phyloP scores from a whole-genome alignment of 2,888 invertebrate genomes.

The Cerastoderma edule region DNA sequence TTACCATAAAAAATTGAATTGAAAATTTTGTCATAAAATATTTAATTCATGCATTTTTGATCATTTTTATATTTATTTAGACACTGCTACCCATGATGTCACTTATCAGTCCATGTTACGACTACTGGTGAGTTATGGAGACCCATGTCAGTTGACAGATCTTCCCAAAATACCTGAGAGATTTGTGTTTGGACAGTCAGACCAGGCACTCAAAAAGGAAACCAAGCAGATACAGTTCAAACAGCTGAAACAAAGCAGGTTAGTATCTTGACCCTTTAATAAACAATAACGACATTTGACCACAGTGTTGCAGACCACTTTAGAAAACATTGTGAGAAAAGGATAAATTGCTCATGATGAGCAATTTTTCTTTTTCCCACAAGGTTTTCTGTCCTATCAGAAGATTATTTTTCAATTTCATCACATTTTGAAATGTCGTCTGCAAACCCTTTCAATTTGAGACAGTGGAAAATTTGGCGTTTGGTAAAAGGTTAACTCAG shows the following conservation, averaged over 20 bases:
- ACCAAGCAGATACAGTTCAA: slow-evolving; percentile 79
- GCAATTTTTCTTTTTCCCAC: too few relatives aligned
- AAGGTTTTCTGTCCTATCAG: neutral
- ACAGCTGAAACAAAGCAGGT: slow-evolving; percentile 60
- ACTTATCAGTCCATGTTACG: slow-evolving; percentile 72
- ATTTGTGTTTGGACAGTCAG: slow-evolving; percentile 64
- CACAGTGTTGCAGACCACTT: too few relatives aligned
- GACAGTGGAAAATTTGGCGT: neutral
- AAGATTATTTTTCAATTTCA: neutral
- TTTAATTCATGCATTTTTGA: too few relatives aligned
- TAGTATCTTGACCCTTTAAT: neutral
- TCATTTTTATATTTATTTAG: slow-evolving; percentile 29
- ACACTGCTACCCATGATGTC: slow-evolving; percentile 77
- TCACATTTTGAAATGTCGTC: neutral
- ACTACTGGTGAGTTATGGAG: slow-evolving; percentile 60
- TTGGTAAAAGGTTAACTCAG: neutral
- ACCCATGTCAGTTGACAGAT: slow-evolving; percentile 57
- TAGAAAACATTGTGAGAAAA: too few relatives aligned
- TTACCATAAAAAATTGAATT: too few relatives aligned
- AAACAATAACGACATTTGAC: too few relatives aligned
- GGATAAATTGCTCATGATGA: too few relatives aligned
- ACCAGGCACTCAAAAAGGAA: slow-evolving; percentile 72
- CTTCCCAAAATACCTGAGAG: slow-evolving; percentile 67
- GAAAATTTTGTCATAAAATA: too few relatives aligned
- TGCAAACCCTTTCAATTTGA: neutral